Base-by-base conservation (phyloP, 53 echinoderm and acorn worm genomes). In the Luidia sarsii region DNA sequence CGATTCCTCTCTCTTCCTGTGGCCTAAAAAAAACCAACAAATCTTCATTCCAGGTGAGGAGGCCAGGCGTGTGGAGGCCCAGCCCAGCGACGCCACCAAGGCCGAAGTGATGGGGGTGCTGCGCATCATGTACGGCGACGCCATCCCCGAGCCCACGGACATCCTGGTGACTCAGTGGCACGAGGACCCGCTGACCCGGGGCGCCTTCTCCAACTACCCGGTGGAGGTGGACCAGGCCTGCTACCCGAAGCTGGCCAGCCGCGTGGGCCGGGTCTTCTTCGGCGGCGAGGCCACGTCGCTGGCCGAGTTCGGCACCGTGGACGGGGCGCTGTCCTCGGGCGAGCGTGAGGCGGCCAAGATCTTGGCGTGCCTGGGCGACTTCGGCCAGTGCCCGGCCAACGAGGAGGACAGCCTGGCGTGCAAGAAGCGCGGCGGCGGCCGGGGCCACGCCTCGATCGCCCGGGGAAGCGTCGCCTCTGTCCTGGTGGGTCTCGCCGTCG, bases 201-300 rank as follows among this genome's bases (percentile, higher is more conserved):
- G 84, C 33, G 62, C 71, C 21, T 83, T 15, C 32, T 60, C 71
- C 36, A 49, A 72, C 32, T 83, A 56, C 70, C 84, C 84, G 22
- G 84, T 83, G 2, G 71, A 83, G 25, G 46, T 71, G 3, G 11
- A 39, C 23, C 41, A 20, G 9, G 71, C 71, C 14, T 71, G 84
- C 50, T 71, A 62, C 48, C 14, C 15, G 2, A 70, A 59, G 36
- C 72, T 83, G 11, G 49, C 71, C 35, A 57, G 71, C 33, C 71
- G 70, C 2, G 84, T 83, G 19, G 56, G 57, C 16, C 48, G 61
- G 10, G 38, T 83, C 20, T 83, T 70, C 52, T 85, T 85, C 39
- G 85, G 63, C 34, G 85, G 85, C 1, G 85, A 85, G 31, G 65
- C 36, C 7, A 83, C 84, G 45, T 60, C 70, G 6, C 41, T 48